Conservation (phyloP, 2,888 invertebrate genomes). For the Physocephala rufipes region DNA sequence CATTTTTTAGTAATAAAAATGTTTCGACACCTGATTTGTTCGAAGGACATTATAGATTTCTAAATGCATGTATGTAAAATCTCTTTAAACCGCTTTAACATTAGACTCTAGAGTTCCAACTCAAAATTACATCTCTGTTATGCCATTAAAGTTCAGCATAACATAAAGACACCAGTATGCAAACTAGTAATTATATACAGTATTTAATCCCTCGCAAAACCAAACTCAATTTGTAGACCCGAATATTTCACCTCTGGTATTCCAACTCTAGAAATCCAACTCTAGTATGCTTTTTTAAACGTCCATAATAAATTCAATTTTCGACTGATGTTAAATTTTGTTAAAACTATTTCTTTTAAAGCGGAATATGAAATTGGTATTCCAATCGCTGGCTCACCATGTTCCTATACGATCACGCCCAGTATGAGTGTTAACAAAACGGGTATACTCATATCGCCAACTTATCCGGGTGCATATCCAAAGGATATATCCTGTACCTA, state of each 20-base stretch:
- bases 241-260: too few relatives aligned
- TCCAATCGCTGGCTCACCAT: constrained; percentile 84
- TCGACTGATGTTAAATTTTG: too few relatives aligned
- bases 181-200: too few relatives aligned
- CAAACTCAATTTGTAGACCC: too few relatives aligned
- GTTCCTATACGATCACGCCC: constrained; percentile 85
- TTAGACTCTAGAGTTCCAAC: too few relatives aligned
- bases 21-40: constrained; percentile 83
- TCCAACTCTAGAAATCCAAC: too few relatives aligned
- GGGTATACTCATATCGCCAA: constrained; percentile 93
- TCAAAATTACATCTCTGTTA: too few relatives aligned
- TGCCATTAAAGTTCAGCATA: too few relatives aligned
- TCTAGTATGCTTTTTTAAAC: too few relatives aligned
- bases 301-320: too few relatives aligned
- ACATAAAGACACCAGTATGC: too few relatives aligned
- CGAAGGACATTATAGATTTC: constrained; percentile 88
- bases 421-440: constrained; percentile 72
- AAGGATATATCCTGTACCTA: constrained; percentile 94
- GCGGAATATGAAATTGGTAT: constrained; percentile 94
- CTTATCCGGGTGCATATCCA: constrained; percentile 99
- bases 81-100: not conserved
- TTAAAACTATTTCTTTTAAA: not conserved
- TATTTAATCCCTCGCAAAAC: too few relatives aligned
- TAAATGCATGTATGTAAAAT: constrained; percentile 88
- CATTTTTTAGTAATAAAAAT: constrained; percentile 93